A percentile compares a stretch with the other conserved stretches of the same genome.
These are phyloP conservation scores for Clarias fuscus DNA, from an alignment of 2,797 vertebrate genomes.

Conservation along the genomic window DNA sequence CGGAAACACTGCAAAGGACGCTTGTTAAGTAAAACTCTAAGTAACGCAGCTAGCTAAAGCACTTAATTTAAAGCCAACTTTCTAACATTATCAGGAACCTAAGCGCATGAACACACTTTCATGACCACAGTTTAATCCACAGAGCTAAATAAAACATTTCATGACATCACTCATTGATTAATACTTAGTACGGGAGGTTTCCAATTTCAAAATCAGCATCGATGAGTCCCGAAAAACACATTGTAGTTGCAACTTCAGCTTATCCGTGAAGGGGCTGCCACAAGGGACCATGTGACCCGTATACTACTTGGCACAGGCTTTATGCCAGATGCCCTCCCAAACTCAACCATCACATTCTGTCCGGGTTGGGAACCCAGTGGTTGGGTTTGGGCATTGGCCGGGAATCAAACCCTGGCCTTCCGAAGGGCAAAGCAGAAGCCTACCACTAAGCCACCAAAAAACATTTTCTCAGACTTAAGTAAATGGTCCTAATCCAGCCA, in stretches of 20 bases:
- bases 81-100: background rate
- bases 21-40: background rate
- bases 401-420: too few species aligned
- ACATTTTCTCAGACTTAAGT: background rate
- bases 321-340: too few species aligned
- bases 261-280: too few species aligned
- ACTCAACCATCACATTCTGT: too few species aligned
- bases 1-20: background rate
- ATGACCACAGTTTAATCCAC: background rate
- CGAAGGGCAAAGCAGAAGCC: too few species aligned
- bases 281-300: too few species aligned
- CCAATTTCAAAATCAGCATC: background rate
- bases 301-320: too few species aligned
- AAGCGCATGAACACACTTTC: background rate
- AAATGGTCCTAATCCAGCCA: background rate
- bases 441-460: too few species aligned
- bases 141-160: background rate
- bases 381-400: too few species aligned
- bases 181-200: background rate
- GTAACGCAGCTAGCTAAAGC: background rate
- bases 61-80: background rate
- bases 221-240: background rate
- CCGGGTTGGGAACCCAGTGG: too few species aligned
- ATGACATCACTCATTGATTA: background rate
- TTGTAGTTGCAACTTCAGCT: background rate